Conservation (phyloP, 2,888 invertebrate species). For the Drosophila anomelani region DNA sequence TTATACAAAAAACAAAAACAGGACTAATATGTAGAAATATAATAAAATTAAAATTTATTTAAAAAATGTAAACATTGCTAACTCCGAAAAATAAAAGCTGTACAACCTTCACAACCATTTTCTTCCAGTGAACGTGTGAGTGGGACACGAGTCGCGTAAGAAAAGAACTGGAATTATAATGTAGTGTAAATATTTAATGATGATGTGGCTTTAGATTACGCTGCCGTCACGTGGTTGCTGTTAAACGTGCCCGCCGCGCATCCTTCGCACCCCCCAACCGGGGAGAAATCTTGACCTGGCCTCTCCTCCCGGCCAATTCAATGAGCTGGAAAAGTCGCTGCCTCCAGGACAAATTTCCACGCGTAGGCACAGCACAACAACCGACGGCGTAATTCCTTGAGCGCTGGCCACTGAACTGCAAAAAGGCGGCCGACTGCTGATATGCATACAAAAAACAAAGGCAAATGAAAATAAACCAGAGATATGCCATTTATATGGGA, state of each 20-base stretch:
- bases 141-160: slow-evolving; percentile 55
- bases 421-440: slow-evolving; percentile 29
- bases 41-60: no score
- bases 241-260: slow-evolving; percentile 61
- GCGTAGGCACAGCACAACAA: slow-evolving; percentile 23
- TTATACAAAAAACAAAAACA: not conserved
- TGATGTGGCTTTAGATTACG: slow-evolving; percentile 75
- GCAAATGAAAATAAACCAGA: slow-evolving; percentile 19
- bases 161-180: slow-evolving; percentile 71
- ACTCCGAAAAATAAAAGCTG: not conserved
- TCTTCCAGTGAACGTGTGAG: slow-evolving; percentile 26
- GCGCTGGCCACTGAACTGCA: slow-evolving; percentile 39
- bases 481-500: slow-evolving; percentile 34
- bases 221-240: slow-evolving; percentile 63
- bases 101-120: not conserved
- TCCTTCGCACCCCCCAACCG: slow-evolving; percentile 3
- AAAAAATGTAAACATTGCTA: not conserved
- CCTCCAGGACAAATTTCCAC: slow-evolving; percentile 33
- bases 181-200: slow-evolving; percentile 80
- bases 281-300: slow-evolving; percentile 23
- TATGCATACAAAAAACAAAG: slow-evolving; percentile 43
- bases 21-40: not conserved
- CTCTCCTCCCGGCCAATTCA: slow-evolving; percentile 59
- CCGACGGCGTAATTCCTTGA: slow-evolving; percentile 20
- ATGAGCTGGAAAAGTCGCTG: slow-evolving; percentile 65